Evolutionary conservation across 2,888 invertebrate species (phyloP).

Genomic region (Eucriotettix oculatus): DNA sequence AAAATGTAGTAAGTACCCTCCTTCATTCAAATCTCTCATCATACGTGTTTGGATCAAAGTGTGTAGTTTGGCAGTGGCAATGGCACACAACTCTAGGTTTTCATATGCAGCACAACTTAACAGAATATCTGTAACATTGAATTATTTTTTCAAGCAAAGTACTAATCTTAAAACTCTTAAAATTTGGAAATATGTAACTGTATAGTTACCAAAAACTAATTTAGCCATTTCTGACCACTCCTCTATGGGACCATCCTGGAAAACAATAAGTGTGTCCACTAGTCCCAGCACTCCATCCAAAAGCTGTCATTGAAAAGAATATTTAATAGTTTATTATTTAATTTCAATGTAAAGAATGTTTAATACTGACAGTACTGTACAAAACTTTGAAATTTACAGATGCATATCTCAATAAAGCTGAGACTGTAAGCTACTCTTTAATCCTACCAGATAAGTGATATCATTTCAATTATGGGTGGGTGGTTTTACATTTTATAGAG

Average conservation of each 20-base stretch:
- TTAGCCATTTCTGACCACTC: slow-evolving; percentile 41
- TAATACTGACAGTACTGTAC: too few relatives aligned
- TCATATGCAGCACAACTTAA: slow-evolving; percentile 30
- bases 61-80: slow-evolving; percentile 42
- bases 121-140: slow-evolving; percentile 19
- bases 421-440: too few relatives aligned
- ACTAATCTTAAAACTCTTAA: not conserved
- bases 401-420: too few relatives aligned
- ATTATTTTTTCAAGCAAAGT: not conserved
- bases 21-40: slow-evolving; percentile 34
- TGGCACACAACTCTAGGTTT: slow-evolving; percentile 36
- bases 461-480: too few relatives aligned
- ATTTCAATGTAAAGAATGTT: too few relatives aligned
- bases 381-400: too few relatives aligned
- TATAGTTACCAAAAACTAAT: slow-evolving; percentile 25
- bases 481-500: too few relatives aligned
- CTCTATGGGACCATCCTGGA: slow-evolving; percentile 31
- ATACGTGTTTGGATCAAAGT: slow-evolving; percentile 37
- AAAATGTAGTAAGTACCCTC: slow-evolving; percentile 33
- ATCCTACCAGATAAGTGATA: too few relatives aligned
- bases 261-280: slow-evolving; percentile 35
- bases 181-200: not conserved
- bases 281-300: slow-evolving; percentile 37
- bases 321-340: too few relatives aligned
- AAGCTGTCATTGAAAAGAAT: slow-evolving; percentile 19